These are phyloP conservation scores for Coptotermes formosanus DNA, from an alignment of 1,140 invertebrate genomes.

Conservation along the genomic window DNA sequence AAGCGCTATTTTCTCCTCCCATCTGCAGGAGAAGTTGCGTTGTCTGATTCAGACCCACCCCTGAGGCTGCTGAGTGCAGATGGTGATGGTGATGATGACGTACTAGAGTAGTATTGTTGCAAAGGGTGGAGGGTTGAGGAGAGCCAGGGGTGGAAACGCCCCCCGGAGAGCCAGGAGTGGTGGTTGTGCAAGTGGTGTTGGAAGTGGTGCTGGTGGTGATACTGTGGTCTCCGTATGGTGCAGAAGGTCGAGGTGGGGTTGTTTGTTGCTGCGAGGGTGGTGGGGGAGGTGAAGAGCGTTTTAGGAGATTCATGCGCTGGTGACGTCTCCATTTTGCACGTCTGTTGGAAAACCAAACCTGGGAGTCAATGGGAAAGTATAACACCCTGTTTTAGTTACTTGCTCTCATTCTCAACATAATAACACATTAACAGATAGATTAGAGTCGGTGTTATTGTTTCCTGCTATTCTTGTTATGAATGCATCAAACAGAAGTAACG, in stretches of 20 bases:
- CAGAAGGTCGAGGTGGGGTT: conserved; percentile 51
- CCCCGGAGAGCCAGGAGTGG: conserved; percentile 40
- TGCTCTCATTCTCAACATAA: not conserved
- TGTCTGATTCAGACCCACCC: not conserved
- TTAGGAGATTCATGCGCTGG: conserved; percentile 89
- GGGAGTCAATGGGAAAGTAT: conserved; percentile 48
- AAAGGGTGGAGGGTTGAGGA: conserved; percentile 23
- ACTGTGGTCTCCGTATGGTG: conserved; percentile 47
- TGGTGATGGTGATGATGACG: not conserved
- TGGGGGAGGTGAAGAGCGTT: conserved; percentile 60
- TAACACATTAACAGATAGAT: not conserved
- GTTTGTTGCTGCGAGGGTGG: conserved; percentile 48
- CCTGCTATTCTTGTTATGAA: no score
- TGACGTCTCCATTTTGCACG: conserved; percentile 95
- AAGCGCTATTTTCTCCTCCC: conserved; percentile 33
- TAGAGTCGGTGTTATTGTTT: not conserved
- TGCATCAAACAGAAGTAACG: no score
- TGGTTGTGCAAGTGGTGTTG: conserved; percentile 32
- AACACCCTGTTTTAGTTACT: conserved; percentile 23
- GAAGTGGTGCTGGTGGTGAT: conserved; percentile 42
- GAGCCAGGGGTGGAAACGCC: conserved; percentile 32
- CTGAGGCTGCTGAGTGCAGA: conserved; percentile 20
- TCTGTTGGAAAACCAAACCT: conserved; percentile 99
- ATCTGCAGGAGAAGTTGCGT: conserved; percentile 25
- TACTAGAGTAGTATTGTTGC: conserved; percentile 16